Base-by-base conservation (phyloP, 2,888 invertebrate species). In the Thecophora atra region DNA sequence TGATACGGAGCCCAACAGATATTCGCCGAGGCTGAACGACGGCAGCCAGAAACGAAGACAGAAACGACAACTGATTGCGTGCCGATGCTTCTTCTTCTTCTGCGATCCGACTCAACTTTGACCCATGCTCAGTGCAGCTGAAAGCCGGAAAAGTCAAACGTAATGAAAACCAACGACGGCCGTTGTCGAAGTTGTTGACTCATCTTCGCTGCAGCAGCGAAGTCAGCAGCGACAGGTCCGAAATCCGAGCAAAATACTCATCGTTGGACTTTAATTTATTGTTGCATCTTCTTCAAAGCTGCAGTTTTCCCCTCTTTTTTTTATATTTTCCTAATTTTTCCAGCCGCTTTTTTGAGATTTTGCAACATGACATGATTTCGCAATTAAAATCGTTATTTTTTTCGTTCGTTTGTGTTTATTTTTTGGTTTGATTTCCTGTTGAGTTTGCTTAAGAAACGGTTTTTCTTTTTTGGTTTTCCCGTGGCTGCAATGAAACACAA, bases 341-440 rank as follows among this genome's bases (percentile, higher is more conserved):
- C 26, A 4, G 2, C 58, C 8, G 24, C 28, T 58, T 28, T 58
- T 51, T 8, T 15, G 28, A n/a, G 51, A 74, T 76, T 74, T 76
- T 75, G 75, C 73, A 76, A 76, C 73, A 73, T 73, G 75, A 75
- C 75, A 75, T 77, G 77, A 76, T 76, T 75, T 73, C 70, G 75
- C 76, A 77, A 76, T 76, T 76, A 77, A 77, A 74, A 77, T 67
- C 24, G 37, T 52, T 37, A 15, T 17, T 67, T 54, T n/a, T 3
- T 52, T 37, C 44, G 64, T 64, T 15, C 6, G 37, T 13, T 65
- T 65, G 52, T 26, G 44, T 24, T 47, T 65, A 51, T 52, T 65
- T 21, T n/a, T 51, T 65, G 26, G 19, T 11, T 28, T 44, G 30
- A 51, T 51, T 54, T 54, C 54, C 24, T 54, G 8, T 28, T 8